Base-by-base conservation (phyloP, 2,888 invertebrate genomes). In the Eupithecia abbreviata region DNA sequence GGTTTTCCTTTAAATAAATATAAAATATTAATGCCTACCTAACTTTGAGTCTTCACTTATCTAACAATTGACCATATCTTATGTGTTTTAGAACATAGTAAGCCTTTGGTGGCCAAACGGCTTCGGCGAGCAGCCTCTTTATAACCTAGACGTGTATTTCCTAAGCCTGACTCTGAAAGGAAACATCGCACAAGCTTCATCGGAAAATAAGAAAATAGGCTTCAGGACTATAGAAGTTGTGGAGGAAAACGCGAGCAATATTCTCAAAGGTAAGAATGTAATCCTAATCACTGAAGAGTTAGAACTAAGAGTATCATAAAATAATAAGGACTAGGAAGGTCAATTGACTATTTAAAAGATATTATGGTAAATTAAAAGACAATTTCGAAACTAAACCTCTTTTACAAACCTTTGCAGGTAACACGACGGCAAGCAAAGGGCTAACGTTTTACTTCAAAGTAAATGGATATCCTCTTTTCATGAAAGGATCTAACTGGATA, bases 21-120 rank as follows among this genome's bases (percentile, higher is more conserved):
- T n/a, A n/a, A n/a, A n/a, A n/a, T n/a, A 10, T 62, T 10, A 62
- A 66, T 66, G 41, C 13, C 55, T 58, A 3, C n/a, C n/a, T 51
- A n/a, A 18, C 9, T 58, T 58, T 18, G 30, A 58, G n/a, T 55
- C n/a, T 55, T 2, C 2, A n/a, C 55, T n/a, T 7, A n/a, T 3
- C 55, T 58, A 58, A 58, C 55, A 0, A 7, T 58, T 58, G 5
- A 42, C 15, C 4, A 41, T 42, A 42, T 30, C 30, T 30, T 30
- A 66, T 42, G 66, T 62, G 12, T 88, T 84, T 42, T 82, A 95
- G 94, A 92, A 94, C 77, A 84, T 88, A 15, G 82, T 95, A 42
- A 88, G 90, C 13, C 81, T 95, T 41, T 99, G 99, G 99, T 99
- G 99, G 99, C 99, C 99, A 0, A 99, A 98, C 91, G 99, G 98